Percentiles rank a stretch among this genome's conserved stretches.
Evolutionary conservation across 2,797 vertebrate genomes (phyloP).

Genomic region (Smutsia gigantea): DNA sequence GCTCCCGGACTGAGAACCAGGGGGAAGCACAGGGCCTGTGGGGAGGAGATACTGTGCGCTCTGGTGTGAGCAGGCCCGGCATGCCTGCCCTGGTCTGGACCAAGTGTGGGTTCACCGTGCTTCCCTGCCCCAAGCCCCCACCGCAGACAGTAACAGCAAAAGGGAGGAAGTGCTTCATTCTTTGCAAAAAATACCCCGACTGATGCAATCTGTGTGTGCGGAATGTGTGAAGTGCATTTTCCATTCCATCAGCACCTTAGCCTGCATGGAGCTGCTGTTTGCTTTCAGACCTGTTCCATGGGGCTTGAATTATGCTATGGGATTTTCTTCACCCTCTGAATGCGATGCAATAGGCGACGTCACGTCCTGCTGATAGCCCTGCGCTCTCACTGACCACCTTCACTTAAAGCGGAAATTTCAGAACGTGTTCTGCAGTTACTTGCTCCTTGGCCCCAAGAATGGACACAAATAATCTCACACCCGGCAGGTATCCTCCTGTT

Average conservation of each 20-base stretch:
- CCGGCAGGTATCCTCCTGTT: slow-evolving; percentile 72
- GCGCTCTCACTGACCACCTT: slow-evolving; percentile 57
- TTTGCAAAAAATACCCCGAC: not conserved
- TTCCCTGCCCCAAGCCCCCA: rapidly evolving
- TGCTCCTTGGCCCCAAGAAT: slow-evolving; percentile 66
- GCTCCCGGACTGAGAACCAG: too few species aligned
- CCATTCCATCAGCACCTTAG: slow-evolving; percentile 19
- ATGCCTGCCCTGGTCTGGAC: too few species aligned
- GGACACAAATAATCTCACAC: slow-evolving; percentile 64
- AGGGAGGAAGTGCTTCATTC: not conserved
- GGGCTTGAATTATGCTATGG: not conserved
- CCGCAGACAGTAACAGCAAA: rapidly evolving
- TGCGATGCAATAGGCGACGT: slow-evolving; percentile 24
- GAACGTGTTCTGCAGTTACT: slow-evolving; percentile 27
- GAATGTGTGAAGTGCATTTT: slow-evolving; percentile 68
- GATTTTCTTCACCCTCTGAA: slow-evolving; percentile 46
- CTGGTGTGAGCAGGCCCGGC: not conserved
- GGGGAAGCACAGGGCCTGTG: too few species aligned
- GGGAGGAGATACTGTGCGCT: not conserved
- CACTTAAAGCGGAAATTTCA: slow-evolving; percentile 73
- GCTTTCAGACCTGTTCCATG: not conserved
- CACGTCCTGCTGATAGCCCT: not conserved
- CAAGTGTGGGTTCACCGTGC: not conserved
- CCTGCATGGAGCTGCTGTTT: not conserved
- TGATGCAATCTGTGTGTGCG: slow-evolving; percentile 47